Evolutionary conservation across 2,888 invertebrate genomes (phyloP), one percentile per base, ranked within the genome.

Genomic region (Hirtodrosophila alboralis): DNA sequence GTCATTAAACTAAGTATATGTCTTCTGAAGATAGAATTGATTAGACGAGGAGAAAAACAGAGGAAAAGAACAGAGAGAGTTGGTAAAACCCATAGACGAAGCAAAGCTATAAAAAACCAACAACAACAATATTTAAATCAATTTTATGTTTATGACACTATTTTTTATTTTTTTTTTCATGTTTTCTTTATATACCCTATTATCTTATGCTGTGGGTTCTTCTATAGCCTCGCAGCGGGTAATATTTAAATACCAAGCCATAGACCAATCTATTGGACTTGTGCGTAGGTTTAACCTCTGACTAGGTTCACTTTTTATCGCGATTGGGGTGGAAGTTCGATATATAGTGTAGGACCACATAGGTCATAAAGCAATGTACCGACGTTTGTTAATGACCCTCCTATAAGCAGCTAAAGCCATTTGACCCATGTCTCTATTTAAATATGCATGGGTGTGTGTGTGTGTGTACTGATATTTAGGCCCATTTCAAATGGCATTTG

Each of bases 121-220:
- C 21, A 54, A 45, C 33, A 60, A 56, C 53, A 64, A 62, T 70
- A 75, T 71, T 65, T 49, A 66, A 78, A 71, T 71, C 61, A 77
- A 75, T 80, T 77, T 77, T 59, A 74, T 80, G 71, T 77, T 77
- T 80, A 77, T 77, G 80, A 80, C 77, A 77, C 57, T 71, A 60
- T 72, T 68, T 64, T 52, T 57, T 37, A 49, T n/a, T n/a, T n/a
- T n/a, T n/a, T n/a, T n/a, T n/a, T n/a, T n/a, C n/a, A n/a, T n/a
- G n/a, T n/a, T n/a, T n/a, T n/a, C n/a, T n/a, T n/a, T n/a, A n/a
- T n/a, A n/a, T n/a, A n/a, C n/a, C n/a, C n/a, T n/a, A n/a, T 58
- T 37, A 44, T 44, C 60, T 58, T 58, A 27, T 27, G 26, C n/a
- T 48, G 9, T 34, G 27, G 27, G 43, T 40, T 44, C 59, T 58